A percentile compares a stretch with the other conserved stretches of the same genome.
These are phyloP conservation scores for Vannuccia rotundouncinata DNA, from an alignment of 2,888 invertebrate species.

Conservation along the genomic window DNA sequence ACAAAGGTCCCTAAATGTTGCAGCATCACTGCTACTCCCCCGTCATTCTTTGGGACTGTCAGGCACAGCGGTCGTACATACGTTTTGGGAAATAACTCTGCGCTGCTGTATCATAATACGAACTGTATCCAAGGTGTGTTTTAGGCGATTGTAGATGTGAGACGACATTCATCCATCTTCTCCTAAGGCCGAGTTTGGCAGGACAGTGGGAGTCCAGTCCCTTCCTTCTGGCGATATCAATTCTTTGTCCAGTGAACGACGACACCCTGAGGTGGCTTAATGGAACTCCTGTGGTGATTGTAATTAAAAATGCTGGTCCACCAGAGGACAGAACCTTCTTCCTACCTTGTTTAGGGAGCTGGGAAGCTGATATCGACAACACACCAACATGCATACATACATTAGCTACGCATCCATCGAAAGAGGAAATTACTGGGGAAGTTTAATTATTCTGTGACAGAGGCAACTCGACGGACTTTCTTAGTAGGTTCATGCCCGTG, in stretches of 20 bases:
- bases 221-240: not conserved
- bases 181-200: not conserved
- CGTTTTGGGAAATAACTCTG: not conserved
- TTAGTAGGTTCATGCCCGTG: not conserved
- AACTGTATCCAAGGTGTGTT: constrained; percentile 11
- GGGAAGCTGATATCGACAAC: constrained; percentile 21
- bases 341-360: not conserved
- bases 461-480: constrained; percentile 11
- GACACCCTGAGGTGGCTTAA: constrained; percentile 16
- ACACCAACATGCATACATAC: constrained; percentile 16
- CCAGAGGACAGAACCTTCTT: not conserved
- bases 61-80: not conserved
- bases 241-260: not conserved
- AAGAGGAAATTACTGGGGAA: constrained; percentile 19
- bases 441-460: constrained; percentile 11
- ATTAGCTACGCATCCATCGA: not conserved
- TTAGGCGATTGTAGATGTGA: not conserved
- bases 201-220: constrained; percentile 3
- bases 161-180: not conserved
- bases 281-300: constrained; percentile 1
- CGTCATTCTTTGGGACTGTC: not conserved
- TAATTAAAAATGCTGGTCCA: constrained; percentile 26
- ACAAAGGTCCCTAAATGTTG: not conserved
- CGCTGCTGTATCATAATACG: not conserved
- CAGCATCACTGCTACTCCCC: not conserved